Base-by-base conservation (phyloP, 2,113 vertebrate genomes). In the Perccottus glenii region DNA sequence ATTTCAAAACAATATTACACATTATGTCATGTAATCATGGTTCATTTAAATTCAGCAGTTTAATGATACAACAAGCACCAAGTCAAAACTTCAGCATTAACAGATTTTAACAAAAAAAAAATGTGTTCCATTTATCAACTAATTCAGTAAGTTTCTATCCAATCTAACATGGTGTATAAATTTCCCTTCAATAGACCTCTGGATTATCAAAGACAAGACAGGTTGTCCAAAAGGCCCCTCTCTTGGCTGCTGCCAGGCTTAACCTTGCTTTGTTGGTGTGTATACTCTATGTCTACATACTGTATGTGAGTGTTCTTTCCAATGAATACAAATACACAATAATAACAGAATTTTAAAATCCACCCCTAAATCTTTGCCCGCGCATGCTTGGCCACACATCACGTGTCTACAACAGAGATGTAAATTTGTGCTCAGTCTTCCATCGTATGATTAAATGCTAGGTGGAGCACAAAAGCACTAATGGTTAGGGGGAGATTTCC, bases 161-260 rank as follows among this genome's bases (percentile, higher is more conserved):
- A 45, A 43, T 15, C 45, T 73, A 78, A 85, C 70, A 76, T 60
- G 73, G 58, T 4, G 5, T 36, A 65, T 47, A 56, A 55, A 62
- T 85, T 75, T 55, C 16, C 72, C 53, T 69, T 80, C 69, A 84
- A 83, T 80, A 66, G 57, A 58, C 67, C 60, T 57, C 81, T 71
- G 66, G 64, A 84, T 56, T 46, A 35, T 44, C 71, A 75, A 75
- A 85, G 75, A 86, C 80, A 75, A 77, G 68, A 65, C 78, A 66
- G 67, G 70, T 75, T 74, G 70, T 57, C 55, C 83, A 83, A 84
- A 86, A 88, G 82, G 80, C 66, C 76, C 64, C 87, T 86, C 75
- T 88, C 85, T 83, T 84, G 72, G 75, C 61, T 53, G 75, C 80
- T 85, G 83, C 85, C 84, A 87, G 51, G 40, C 33, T 71, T 85